Conservation (phyloP, 2,113 vertebrate genomes). For the Hystrix brachyura region DNA sequence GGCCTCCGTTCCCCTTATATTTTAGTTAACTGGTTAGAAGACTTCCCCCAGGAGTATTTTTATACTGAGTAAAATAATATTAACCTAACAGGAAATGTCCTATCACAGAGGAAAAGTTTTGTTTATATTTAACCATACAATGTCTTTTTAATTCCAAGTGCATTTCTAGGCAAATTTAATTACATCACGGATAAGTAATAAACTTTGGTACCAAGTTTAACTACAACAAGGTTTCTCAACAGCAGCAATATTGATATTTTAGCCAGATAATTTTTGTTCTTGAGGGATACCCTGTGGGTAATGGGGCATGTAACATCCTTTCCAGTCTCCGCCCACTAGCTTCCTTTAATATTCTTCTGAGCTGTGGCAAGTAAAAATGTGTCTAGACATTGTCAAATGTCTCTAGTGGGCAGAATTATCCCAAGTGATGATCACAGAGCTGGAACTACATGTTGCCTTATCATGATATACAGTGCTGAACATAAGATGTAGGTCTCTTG, state of each 20-base stretch:
- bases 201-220: neutral
- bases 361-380: neutral
- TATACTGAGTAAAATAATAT: neutral
- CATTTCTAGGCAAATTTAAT: constrained; percentile 6
- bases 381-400: neutral
- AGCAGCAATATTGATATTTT: neutral
- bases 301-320: neutral
- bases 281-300: neutral
- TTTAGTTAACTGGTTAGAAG: neutral
- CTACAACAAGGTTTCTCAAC: neutral
- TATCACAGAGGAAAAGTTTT: neutral
- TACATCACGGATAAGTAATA: neutral
- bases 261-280: neutral
- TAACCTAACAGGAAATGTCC: neutral
- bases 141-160: neutral
- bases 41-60: neutral
- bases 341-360: neutral
- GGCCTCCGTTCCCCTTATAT: neutral
- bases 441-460: neutral
- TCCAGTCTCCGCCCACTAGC: neutral
- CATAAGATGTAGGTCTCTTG: neutral
- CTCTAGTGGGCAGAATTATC: neutral
- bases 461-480: neutral
- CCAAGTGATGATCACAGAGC: neutral
- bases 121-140: neutral